A percentile compares a stretch with the other conserved stretches of the same genome.
Conservation (phyloP, 2,797 vertebrate species). For the Craterocephalus amniculus region DNA sequence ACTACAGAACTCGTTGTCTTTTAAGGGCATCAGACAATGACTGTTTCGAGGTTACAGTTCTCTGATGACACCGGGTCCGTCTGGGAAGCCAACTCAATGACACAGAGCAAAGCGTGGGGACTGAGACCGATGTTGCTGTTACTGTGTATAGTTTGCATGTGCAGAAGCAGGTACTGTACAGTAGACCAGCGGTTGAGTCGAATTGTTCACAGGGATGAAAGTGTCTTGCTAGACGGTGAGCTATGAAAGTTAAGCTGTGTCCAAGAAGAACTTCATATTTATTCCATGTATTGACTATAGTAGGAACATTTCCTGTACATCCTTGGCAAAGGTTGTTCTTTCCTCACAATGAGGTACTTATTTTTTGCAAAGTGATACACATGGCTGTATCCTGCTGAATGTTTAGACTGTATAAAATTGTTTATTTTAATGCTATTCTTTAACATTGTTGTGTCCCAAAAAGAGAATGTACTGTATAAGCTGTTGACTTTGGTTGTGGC, state of each 20-base stretch:
- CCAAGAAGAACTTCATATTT: conserved; percentile 68
- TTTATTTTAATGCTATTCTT: conserved; percentile 46
- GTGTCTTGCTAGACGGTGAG: conserved; percentile 60
- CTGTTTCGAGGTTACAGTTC: conserved; percentile 77
- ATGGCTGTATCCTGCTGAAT: conserved; percentile 56
- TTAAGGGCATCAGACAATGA: conserved; percentile 75
- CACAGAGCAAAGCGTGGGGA: conserved; percentile 4
- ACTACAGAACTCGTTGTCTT: conserved; percentile 71
- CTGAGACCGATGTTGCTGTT: conserved; percentile 19
- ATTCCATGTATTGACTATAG: conserved; percentile 61
- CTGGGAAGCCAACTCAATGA: neutral
- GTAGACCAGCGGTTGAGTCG: conserved; percentile 41
- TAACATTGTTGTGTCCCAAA: conserved; percentile 60
- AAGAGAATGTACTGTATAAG: conserved; percentile 72
- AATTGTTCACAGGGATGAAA: conserved; percentile 61
- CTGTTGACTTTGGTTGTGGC: conserved; percentile 44
- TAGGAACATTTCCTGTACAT: conserved; percentile 74
- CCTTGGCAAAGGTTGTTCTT: conserved; percentile 80
- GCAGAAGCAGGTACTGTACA: conserved; percentile 19
- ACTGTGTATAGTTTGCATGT: conserved; percentile 24
- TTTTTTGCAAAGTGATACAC: conserved; percentile 73
- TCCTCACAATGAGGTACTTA: conserved; percentile 87
- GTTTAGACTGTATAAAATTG: conserved; percentile 47
- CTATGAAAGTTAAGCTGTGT: conserved; percentile 59
- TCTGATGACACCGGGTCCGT: conserved; percentile 63